Base-by-base conservation (phyloP, 2,113 vertebrate species). In the Pavo muticus region DNA sequence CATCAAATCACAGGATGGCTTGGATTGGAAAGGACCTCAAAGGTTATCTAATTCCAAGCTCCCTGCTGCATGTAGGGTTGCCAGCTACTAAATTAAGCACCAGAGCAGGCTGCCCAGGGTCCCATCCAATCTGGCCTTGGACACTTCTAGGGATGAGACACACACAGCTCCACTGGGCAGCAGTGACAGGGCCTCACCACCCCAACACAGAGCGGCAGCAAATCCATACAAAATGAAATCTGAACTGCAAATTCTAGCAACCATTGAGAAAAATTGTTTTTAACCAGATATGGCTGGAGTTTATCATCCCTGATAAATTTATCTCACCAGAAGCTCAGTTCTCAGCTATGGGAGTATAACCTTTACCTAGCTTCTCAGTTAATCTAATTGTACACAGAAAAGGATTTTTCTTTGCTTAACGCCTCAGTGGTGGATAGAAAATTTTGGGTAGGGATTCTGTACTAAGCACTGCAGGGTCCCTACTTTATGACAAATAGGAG, bases 291-390 rank as follows among this genome's bases (percentile, higher is more conserved):
- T 35, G 29, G 19, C 21, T 89, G 44, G 30, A 77, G 63, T 86
- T 90, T 84, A 15, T 39, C 30, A 44, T 32, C 8, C 10, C 39
- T 10, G 67, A 2, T 7, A 61, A 21, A 64, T 84, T 86, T 84
- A 14, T 35, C 37, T 44, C 29, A 6, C 7, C 39, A 14, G 63
- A 1, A 0, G 0, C 21, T 14, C n/a, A 21, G 37, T 60, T 32
- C 17, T 85, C 37, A 75, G 52, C 35, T 39, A 1, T 15, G 23
- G 19, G 20, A 86, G 17, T 44, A 71, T 21, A 80, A 60, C 45
- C 14, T 61, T 63, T 35, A 30, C 25, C 27, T 45, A 52, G 42
- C 48, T 59, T 75, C 37, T 76, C 40, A 63, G 29, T 52, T 71
- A 50, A 70, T 37, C 27, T 44, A 14, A 11, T 44, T 61, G 24